A percentile compares a stretch with the other conserved stretches of the same genome.
phyloP scores from a whole-genome alignment of 2,113 vertebrate species.

The Urocynchramus pylzowi region DNA sequence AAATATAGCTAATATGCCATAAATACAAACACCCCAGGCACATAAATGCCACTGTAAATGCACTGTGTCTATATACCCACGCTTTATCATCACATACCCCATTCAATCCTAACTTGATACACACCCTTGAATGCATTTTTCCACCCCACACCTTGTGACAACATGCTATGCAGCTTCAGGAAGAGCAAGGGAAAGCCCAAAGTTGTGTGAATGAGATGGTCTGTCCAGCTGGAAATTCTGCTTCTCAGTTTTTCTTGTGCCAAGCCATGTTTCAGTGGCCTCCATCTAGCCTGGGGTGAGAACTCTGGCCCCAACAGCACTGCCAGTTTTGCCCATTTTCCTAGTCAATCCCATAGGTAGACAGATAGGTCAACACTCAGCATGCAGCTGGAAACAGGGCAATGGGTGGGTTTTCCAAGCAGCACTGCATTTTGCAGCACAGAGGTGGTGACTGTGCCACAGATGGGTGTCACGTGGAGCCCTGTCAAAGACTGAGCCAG shows the following conservation, averaged over 20 bases:
- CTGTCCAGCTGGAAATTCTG: neutral
- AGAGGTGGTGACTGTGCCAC: neutral
- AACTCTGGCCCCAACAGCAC: neutral
- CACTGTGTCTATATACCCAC: neutral
- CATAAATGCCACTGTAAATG: neutral
- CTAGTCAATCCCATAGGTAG: neutral
- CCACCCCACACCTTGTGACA: neutral
- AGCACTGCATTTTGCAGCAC: neutral
- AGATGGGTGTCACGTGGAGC: neutral
- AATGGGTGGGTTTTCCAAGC: neutral
- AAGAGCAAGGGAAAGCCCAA: neutral
- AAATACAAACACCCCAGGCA: neutral
- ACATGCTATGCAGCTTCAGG: neutral
- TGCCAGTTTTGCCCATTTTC: neutral
- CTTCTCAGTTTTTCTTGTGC: neutral
- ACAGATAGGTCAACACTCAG: neutral
- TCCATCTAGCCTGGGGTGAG: neutral
- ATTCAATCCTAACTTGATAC: neutral
- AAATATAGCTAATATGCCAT: neutral
- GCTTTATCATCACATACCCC: neutral
- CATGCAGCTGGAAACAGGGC: rapidly evolving
- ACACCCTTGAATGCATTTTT: neutral
- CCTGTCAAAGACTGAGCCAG: neutral
- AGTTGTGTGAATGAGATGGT: neutral
- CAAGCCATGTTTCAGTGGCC: neutral